These are phyloP conservation scores for Camponotus pennsylvanicus DNA, from an alignment of 1,140 invertebrate genomes.

Conservation along the genomic window DNA sequence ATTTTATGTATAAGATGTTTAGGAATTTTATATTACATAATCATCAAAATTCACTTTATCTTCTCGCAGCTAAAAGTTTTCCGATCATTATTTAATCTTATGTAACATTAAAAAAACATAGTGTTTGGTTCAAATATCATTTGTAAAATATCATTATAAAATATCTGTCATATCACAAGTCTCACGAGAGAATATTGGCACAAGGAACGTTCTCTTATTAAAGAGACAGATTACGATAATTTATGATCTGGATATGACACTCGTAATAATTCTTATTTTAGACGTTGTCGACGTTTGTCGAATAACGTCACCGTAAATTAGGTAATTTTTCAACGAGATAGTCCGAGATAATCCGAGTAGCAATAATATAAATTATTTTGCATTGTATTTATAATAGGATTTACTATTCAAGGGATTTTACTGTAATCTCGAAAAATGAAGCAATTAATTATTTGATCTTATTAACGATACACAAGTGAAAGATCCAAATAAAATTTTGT, in stretches of 20 bases:
- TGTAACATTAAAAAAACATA: background rate
- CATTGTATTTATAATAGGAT: constrained; percentile 17
- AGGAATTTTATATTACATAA: background rate
- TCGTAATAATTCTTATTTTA: constrained; percentile 18
- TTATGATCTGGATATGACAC: constrained; percentile 13
- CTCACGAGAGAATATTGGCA: background rate
- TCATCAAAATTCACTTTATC: background rate
- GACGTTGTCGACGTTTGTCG: background rate
- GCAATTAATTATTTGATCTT: constrained; percentile 23
- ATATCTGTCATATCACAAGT: background rate
- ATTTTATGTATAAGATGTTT: background rate
- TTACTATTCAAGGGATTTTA: constrained; percentile 15
- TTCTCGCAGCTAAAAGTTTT: background rate
- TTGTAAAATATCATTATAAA: background rate
- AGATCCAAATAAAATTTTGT: constrained; percentile 3
- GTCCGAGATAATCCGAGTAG: constrained; percentile 36
- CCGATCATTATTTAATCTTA: background rate
- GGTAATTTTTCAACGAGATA: constrained; percentile 47
- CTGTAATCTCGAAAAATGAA: constrained; percentile 47
- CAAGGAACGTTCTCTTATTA: background rate
- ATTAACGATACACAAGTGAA: constrained; percentile 19
- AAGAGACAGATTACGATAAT: constrained; percentile 33
- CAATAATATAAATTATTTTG: constrained; percentile 33
- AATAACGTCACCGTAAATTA: constrained; percentile 13
- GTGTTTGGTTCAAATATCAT: background rate